Evolutionary conservation across 2,113 vertebrate genomes (phyloP).

Genomic region (Paramisgurnus dabryanus): DNA sequence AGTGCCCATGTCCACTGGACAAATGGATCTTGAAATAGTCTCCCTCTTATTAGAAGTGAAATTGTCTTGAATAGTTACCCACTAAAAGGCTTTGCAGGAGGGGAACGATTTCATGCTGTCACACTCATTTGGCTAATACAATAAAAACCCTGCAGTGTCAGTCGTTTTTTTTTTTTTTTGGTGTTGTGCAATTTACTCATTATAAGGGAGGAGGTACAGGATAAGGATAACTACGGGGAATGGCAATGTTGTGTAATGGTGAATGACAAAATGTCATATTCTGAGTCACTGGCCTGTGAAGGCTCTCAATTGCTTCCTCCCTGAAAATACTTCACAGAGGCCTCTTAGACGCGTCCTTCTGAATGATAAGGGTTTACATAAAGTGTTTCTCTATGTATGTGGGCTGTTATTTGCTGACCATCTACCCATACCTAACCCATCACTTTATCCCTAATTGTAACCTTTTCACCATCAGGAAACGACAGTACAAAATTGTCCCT

Average conservation of each 20-base stretch:
- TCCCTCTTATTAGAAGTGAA: constrained; percentile 24
- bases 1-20: constrained; percentile 24
- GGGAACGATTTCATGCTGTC: constrained; percentile 37
- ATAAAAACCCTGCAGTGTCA: constrained; percentile 40
- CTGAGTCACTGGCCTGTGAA: constrained; percentile 29
- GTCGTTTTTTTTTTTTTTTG: constrained; percentile 20
- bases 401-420: constrained; percentile 30
- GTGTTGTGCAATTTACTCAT: constrained; percentile 25
- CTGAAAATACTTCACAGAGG: constrained; percentile 5
- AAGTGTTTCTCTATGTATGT: constrained; percentile 1
- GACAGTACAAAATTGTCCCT: constrained; percentile 95
- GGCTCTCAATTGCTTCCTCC: neutral
- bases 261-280: constrained; percentile 30
- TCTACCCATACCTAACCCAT: neutral
- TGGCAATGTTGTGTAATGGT: constrained; percentile 33
- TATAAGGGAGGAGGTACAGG: neutral
- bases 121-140: constrained; percentile 42
- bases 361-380: constrained; percentile 12
- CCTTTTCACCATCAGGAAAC: constrained; percentile 77
- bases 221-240: neutral
- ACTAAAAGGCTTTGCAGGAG: constrained; percentile 14
- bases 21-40: constrained; percentile 5
- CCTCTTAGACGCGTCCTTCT: neutral
- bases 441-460: constrained; percentile 45
- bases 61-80: constrained; percentile 33